A percentile compares a stretch with the other conserved stretches of the same genome.
These are phyloP conservation scores for Campoletis sonorensis DNA, from an alignment of 1,140 invertebrate species.

Conservation along the genomic window DNA sequence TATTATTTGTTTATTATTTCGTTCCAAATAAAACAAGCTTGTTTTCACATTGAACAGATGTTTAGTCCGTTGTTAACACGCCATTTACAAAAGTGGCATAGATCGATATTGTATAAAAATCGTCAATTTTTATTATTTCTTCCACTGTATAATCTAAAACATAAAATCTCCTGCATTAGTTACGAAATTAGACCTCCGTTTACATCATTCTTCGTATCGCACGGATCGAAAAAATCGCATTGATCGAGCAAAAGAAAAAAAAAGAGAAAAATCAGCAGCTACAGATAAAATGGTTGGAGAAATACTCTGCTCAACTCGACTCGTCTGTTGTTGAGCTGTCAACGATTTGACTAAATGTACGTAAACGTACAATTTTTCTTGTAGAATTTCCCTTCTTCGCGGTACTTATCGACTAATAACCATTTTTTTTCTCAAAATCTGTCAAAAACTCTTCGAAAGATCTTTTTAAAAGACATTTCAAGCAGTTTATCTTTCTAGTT, in stretches of 20 bases:
- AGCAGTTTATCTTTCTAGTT: background rate
- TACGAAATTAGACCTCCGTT: conserved; percentile 10
- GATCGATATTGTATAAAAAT: conserved; percentile 3
- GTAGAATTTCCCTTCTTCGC: too few species aligned
- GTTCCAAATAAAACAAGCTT: background rate
- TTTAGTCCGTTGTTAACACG: background rate
- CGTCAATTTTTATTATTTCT: background rate
- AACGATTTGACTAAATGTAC: too few species aligned
- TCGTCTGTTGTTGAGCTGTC: too few species aligned
- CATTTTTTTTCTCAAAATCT: too few species aligned
- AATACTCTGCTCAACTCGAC: too few species aligned
- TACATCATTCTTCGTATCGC: background rate
- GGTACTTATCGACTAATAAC: too few species aligned
- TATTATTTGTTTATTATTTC: background rate
- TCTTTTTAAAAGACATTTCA: too few species aligned
- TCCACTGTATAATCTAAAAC: conserved; percentile 18
- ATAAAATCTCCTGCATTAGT: background rate
- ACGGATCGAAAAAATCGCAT: too few species aligned
- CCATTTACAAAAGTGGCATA: background rate
- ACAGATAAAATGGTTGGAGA: background rate
- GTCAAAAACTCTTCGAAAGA: too few species aligned
- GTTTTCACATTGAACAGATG: background rate
- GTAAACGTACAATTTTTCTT: too few species aligned
- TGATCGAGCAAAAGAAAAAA: background rate
- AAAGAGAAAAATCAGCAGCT: too few species aligned